Evolutionary conservation across 2,113 vertebrate genomes (phyloP).

Genomic region (Oncorhynchus nerka): DNA sequence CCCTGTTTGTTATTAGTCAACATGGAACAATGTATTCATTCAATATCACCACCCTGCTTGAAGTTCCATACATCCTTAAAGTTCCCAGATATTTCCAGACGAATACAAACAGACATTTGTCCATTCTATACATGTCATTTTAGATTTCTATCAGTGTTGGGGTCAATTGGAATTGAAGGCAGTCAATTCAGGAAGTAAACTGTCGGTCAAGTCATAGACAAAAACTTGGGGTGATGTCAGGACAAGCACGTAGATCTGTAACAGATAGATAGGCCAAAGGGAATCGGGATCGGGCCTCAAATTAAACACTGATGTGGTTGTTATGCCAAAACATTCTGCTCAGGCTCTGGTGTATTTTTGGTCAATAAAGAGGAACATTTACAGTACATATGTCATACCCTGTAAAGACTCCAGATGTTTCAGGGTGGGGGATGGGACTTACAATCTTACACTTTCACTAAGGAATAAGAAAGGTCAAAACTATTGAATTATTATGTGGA

Average conservation of each 20-base stretch:
- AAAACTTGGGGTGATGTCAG: conserved; percentile 17
- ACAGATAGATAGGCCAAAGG: conserved; percentile 2
- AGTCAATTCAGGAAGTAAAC: too few relatives aligned
- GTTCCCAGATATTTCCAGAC: not conserved
- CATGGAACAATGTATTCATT: conserved; percentile 43
- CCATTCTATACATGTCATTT: not conserved
- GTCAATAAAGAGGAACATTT: conserved; percentile 5
- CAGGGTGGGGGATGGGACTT: conserved; percentile 23
- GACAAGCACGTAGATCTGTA: conserved; percentile 20
- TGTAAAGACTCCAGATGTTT: conserved; percentile 58
- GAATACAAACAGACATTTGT: not conserved
- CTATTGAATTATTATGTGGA: too few relatives aligned
- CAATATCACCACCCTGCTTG: too few relatives aligned
- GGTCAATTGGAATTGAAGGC: too few relatives aligned
- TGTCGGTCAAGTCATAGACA: not conserved
- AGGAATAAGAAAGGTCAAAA: not conserved
- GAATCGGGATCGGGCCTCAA: conserved; percentile 10
- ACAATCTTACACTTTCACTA: conserved; percentile 21
- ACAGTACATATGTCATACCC: conserved; percentile 21
- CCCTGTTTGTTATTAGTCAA: conserved; percentile 58
- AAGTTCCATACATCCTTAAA: not conserved
- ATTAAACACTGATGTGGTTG: conserved; percentile 39
- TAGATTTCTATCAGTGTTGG: too few relatives aligned
- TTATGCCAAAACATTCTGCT: conserved; percentile 46
- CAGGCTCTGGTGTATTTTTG: conserved; percentile 13